Conservation (phyloP, 2,797 vertebrate species). For the Ptychobarbus kaznakovi region DNA sequence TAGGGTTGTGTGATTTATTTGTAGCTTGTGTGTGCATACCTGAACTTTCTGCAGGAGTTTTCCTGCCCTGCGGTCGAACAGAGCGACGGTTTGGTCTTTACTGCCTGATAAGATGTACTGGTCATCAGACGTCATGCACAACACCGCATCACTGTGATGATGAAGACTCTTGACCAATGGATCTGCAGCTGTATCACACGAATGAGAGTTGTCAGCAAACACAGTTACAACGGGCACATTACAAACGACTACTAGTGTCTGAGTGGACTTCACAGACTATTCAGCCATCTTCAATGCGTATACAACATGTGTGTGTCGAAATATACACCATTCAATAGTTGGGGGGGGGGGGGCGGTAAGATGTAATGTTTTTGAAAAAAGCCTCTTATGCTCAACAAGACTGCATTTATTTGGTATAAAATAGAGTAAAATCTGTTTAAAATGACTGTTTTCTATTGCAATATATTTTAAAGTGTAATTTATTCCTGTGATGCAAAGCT, state of each 20-base stretch:
- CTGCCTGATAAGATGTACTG: constrained; percentile 88
- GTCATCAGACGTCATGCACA: constrained; percentile 86
- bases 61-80: constrained; percentile 85
- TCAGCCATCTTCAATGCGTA: too few relatives aligned
- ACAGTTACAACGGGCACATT: neutral
- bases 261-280: neutral
- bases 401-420: too few relatives aligned
- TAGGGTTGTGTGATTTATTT: neutral
- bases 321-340: neutral
- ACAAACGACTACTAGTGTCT: neutral
- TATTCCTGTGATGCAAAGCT: neutral
- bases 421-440: neutral
- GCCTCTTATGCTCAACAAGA: too few relatives aligned
- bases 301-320: neutral
- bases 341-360: too few relatives aligned
- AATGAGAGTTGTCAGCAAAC: constrained; percentile 20
- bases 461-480: neutral
- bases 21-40: constrained; percentile 69
- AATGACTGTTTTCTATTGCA: neutral
- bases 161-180: constrained; percentile 82
- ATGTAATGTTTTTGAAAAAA: too few relatives aligned
- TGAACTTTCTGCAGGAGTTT: constrained; percentile 81
- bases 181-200: constrained; percentile 72
- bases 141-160: constrained; percentile 83
- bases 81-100: constrained; percentile 85